phyloP scores from a whole-genome alignment of 2,888 invertebrate genomes.

The Lutraria lutraria region DNA sequence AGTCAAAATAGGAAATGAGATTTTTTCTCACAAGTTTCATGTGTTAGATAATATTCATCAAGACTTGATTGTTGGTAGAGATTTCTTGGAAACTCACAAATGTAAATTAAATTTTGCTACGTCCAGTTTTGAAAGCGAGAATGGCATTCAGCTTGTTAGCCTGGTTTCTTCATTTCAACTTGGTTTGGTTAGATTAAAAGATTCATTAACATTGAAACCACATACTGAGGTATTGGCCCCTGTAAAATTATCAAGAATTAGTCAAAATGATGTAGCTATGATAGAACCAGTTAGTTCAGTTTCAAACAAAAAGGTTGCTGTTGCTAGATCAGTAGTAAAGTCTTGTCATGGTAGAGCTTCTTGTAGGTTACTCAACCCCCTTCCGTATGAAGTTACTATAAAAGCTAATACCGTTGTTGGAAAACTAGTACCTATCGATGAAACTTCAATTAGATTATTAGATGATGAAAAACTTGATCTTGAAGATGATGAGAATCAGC shows the following conservation, averaged over 20 bases:
- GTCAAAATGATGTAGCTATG: constrained; percentile 3
- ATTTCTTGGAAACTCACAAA: constrained; percentile 46
- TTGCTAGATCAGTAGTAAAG: constrained; percentile 34
- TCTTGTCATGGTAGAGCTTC: constrained; percentile 21
- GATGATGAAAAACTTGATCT: not conserved
- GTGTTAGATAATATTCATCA: constrained; percentile 55
- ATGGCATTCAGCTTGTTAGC: constrained; percentile 10
- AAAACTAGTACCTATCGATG: constrained; percentile 42
- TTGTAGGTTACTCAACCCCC: constrained; percentile 52
- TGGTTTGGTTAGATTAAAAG: constrained; percentile 41
- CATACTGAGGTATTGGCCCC: constrained; percentile 35
- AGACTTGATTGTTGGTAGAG: constrained; percentile 35
- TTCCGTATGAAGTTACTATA: constrained; percentile 8
- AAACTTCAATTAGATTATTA: constrained; percentile 23
- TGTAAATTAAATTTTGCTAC: constrained; percentile 47
- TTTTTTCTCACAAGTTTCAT: constrained; percentile 47
- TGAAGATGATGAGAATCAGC: not conserved
- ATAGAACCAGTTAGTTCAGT: constrained; percentile 38
- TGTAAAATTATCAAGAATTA: constrained; percentile 45
- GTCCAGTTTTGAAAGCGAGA: not conserved
- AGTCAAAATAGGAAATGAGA: constrained; percentile 20
- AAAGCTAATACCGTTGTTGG: constrained; percentile 37
- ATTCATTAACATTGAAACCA: constrained; percentile 25
- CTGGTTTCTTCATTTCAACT: constrained; percentile 7
- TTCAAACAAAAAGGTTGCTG: constrained; percentile 30